These are phyloP conservation scores for Microctonus aethiopoides DNA, from an alignment of 2,888 invertebrate genomes.

Conservation along the genomic window DNA sequence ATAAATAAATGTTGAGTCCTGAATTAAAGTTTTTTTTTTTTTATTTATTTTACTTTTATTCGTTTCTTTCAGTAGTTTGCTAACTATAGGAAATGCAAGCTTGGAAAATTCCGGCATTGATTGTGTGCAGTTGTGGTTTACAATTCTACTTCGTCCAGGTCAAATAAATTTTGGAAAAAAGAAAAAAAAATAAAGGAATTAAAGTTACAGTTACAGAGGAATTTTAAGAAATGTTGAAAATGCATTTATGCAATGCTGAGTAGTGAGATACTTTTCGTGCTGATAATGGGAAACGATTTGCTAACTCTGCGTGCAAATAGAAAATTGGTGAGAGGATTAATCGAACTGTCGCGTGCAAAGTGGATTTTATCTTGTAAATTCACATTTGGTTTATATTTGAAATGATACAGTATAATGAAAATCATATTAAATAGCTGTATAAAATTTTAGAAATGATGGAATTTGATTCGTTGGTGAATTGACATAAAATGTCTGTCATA, in stretches of 20 bases:
- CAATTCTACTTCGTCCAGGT: not conserved
- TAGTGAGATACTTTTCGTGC: conserved; percentile 41
- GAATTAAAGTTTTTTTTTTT: conserved; percentile 23
- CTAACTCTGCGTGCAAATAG: conserved; percentile 28
- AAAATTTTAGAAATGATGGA: not conserved
- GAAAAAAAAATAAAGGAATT: not conserved
- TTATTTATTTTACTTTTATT: not conserved
- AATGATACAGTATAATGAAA: not conserved
- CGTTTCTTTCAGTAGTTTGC: not conserved
- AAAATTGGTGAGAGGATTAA: conserved; percentile 52
- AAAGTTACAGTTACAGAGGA: not conserved
- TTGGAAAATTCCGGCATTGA: not conserved
- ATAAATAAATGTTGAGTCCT: conserved; percentile 8
- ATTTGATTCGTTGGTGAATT: not conserved
- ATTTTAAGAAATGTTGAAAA: not conserved
- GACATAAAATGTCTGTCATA: not conserved
- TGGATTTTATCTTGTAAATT: conserved; percentile 40
- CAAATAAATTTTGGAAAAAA: not conserved
- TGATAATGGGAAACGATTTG: conserved; percentile 44
- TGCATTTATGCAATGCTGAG: conserved; percentile 10
- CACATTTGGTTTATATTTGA: not conserved
- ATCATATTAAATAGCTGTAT: not conserved
- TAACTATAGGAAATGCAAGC: not conserved
- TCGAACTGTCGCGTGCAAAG: conserved; percentile 52
- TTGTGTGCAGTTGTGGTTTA: not conserved